phyloP scores from a whole-genome alignment of 1,140 invertebrate genomes.

The Zaprionus africanus region DNA sequence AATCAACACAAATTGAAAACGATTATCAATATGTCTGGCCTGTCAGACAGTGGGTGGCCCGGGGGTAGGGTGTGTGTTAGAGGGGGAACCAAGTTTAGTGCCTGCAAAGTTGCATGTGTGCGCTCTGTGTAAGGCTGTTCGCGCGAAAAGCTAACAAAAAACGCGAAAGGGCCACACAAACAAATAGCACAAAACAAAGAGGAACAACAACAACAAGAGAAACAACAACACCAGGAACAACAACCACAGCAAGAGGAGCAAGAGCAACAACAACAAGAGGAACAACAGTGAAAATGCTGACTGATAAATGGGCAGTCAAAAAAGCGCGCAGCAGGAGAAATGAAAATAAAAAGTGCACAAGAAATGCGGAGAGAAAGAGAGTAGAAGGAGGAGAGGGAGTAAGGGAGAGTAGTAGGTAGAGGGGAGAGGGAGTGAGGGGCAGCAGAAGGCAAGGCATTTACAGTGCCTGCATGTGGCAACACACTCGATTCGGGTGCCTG shows the following conservation, averaged over 20 bases:
- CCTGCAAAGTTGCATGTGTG: not conserved
- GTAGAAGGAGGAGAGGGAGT: not conserved
- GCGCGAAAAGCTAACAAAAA: slow-evolving; percentile 76
- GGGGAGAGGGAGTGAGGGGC: not conserved
- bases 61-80: not conserved
- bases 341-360: slow-evolving; percentile 16
- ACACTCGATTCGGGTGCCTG: slow-evolving; percentile 12
- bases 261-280: slow-evolving; percentile 19
- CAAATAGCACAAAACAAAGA: slow-evolving; percentile 43
- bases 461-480: slow-evolving; percentile 5
- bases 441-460: not conserved
- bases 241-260: slow-evolving; percentile 9
- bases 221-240: slow-evolving; percentile 24
- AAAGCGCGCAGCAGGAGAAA: slow-evolving; percentile 28
- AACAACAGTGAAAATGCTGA: slow-evolving; percentile 35
- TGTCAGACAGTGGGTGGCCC: slow-evolving; percentile 42
- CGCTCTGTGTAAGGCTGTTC: not conserved
- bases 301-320: slow-evolving; percentile 71
- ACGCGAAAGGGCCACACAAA: slow-evolving; percentile 36
- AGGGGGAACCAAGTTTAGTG: not conserved
- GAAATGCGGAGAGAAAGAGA: not conserved
- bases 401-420: not conserved
- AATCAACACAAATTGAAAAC: slow-evolving; percentile 70
- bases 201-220: slow-evolving; percentile 5
- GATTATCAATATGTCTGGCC: slow-evolving; percentile 74